These are phyloP conservation scores for Achroia grisella DNA, from an alignment of 1,140 invertebrate genomes.

Conservation along the genomic window DNA sequence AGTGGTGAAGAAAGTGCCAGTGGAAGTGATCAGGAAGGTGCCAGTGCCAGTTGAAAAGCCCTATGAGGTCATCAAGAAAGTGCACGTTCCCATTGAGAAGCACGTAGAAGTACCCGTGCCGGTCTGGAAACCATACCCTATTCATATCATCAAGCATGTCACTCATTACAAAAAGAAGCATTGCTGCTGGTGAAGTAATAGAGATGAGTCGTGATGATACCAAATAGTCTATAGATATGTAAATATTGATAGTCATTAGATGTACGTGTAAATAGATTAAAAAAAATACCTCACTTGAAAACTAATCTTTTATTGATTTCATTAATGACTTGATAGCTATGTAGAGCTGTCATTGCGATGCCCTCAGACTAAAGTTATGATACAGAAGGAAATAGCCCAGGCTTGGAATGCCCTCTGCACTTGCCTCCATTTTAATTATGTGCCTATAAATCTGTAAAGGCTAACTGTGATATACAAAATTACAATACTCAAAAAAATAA, in stretches of 20 bases:
- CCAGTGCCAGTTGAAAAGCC: constrained; percentile 59
- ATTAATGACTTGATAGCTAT: no score
- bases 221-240: constrained; percentile 54
- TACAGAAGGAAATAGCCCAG: no score
- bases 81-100: constrained; percentile 62
- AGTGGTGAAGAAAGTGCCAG: constrained; percentile 56
- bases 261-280: constrained; percentile 24
- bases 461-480: no score
- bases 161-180: constrained; percentile 65
- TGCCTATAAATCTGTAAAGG: no score
- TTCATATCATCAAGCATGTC: constrained; percentile 65
- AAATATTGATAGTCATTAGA: constrained; percentile 63
- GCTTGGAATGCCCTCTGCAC: no score
- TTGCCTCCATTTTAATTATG: no score
- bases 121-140: constrained; percentile 62
- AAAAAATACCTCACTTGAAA: neutral
- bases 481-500: no score
- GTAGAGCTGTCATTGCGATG: no score
- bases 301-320: neutral
- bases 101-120: constrained; percentile 56
- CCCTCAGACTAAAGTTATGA: no score
- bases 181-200: constrained; percentile 51
- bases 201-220: constrained; percentile 40
- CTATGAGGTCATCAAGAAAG: constrained; percentile 60
- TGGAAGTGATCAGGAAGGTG: constrained; percentile 60